Base-by-base conservation (phyloP, 2,888 invertebrate species). In the Podabrus alpinus region DNA sequence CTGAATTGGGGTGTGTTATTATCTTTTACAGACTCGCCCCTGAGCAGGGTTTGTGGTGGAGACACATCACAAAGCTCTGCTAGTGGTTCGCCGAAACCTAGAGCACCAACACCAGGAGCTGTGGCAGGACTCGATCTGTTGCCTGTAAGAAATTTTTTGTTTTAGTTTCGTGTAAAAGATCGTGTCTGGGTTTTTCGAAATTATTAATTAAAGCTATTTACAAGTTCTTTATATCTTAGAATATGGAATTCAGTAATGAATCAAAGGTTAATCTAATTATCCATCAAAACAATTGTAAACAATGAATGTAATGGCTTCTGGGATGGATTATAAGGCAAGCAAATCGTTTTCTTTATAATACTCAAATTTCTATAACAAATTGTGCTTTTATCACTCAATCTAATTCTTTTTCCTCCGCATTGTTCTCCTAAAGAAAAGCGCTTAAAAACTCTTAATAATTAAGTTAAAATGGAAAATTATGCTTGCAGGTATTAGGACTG, bases 1-100 rank as follows among this genome's bases (percentile, higher is more conserved):
- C 66, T 13, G 21, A 71, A 68, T 69, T 59, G 59, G 68, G 73
- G 76, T 75, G 75, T 72, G 75, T 75, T 69, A 10, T 25, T 67
- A 69, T 59, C 15, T 59, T 76, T 64, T 76, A 13, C 76, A 79
- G 79, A 79, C 73, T 79, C 79, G 72, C 90, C 90, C 17, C 83
- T 90, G 79, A 88, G 88, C 66, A 87, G 88, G 62, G 83, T 87
- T 73, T 86, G 85, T 78, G 85, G 85, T 77, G 82, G 83, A 69
- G 87, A 85, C 80, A 84, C 84, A 75, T 79, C 86, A 74, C 82
- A 72, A 80, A 86, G 83, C 84, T 89, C 88, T 59, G 86, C 88
- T n/a, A 87, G 88, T 75, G 88, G 88, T 72, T 88, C 88, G 15
- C 87, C 88, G 16, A 83, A 86, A 81, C 87, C 86, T 77, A 86